phyloP scores from a whole-genome alignment of 2,113 vertebrate genomes.

The Pteronura brasiliensis region DNA sequence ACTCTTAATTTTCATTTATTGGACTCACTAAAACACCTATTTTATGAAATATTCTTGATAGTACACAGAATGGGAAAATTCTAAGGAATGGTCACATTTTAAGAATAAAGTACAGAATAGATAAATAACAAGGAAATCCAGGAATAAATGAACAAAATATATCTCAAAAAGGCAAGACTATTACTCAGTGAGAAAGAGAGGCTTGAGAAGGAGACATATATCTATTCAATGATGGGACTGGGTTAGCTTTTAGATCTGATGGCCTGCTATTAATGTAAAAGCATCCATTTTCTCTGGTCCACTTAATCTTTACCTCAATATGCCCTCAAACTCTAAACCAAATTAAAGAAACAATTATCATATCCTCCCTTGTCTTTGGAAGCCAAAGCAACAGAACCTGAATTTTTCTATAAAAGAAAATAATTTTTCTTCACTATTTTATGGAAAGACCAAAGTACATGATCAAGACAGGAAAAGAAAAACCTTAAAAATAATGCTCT shows the following conservation, averaged over 20 bases:
- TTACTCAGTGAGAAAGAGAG: neutral
- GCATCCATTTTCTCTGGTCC: neutral
- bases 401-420: slow-evolving; percentile 47
- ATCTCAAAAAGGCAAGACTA: neutral
- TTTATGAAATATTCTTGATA: slow-evolving; percentile 22
- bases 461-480: slow-evolving; percentile 69
- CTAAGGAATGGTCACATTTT: neutral
- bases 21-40: neutral
- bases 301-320: neutral
- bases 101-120: neutral
- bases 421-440: slow-evolving; percentile 58
- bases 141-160: slow-evolving; percentile 2
- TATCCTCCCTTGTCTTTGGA: neutral
- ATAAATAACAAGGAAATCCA: slow-evolving; percentile 26
- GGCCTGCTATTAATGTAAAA: neutral
- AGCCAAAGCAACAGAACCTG: slow-evolving; percentile 21
- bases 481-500: slow-evolving; percentile 74
- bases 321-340: neutral
- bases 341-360: neutral
- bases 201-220: neutral
- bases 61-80: neutral
- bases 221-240: neutral
- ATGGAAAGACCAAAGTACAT: neutral
- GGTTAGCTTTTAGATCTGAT: neutral
- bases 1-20: slow-evolving; percentile 8